Base-by-base conservation (phyloP, 2,888 invertebrate genomes). In the Eucriotettix oculatus region DNA sequence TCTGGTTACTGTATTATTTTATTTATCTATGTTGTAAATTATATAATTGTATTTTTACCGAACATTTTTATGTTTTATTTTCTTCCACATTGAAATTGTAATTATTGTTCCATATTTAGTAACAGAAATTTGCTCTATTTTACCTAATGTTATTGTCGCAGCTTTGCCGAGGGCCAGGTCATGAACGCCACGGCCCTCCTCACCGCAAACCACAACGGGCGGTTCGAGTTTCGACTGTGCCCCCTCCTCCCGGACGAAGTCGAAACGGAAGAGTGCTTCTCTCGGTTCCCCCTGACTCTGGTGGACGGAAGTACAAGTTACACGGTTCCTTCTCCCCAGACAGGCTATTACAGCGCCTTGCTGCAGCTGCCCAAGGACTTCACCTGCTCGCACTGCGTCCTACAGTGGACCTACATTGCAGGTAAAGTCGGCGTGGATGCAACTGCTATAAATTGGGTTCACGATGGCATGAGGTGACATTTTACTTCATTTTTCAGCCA, bases 121-220 rank as follows among this genome's bases (percentile, higher is more conserved):
- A 29, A 5, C 7, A 5, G 29, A 5, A 29, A 2, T 29, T 29
- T 29, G 7, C 29, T 29, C 3, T 29, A 29, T 29, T 29, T 29
- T 2, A 29, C 29, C n/a, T n/a, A n/a, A n/a, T n/a, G n/a, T 29
- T 29, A 5, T 29, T 29, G 2, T 7, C 29, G 3, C 29, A 29
- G 29, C 29, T 29, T 29, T 29, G 7, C 3, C 29, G 7, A 29
- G 7, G 29, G 29, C 7, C 29, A 29, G 54, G 65, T 69, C 9
- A 67, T 73, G n/a, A 67, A 68, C 7, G 68, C 69, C 12, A 60
- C 62, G 1, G 68, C 72, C 12, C 65, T 68, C 7, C 63, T 76
- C 17, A 75, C 75, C 9, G 71, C 73, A 40, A 75, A 73, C 64
- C 76, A 76, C 66, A 61, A 67, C 54, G 74, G 74, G 52, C 66